Conservation (phyloP, 1,140 invertebrate genomes). For the Campoletis sonorensis region DNA sequence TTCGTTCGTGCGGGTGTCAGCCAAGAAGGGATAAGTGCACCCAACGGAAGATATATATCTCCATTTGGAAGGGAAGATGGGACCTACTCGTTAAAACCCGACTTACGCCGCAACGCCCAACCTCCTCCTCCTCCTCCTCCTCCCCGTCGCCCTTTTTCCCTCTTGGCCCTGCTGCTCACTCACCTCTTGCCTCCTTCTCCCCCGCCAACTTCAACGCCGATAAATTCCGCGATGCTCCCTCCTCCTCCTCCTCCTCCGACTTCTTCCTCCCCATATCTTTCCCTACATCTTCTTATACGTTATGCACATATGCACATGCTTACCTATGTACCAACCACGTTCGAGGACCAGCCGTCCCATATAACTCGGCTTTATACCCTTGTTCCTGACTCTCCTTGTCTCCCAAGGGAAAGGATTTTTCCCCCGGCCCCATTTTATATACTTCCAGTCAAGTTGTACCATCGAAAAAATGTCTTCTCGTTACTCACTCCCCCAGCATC, state of each 20-base stretch:
- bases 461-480: no score
- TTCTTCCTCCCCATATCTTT: slow-evolving; percentile 14
- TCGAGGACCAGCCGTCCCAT: not conserved
- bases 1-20: slow-evolving; percentile 73
- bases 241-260: not conserved
- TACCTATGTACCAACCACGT: not conserved
- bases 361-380: not conserved
- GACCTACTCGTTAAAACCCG: slow-evolving; percentile 72
- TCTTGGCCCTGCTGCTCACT: not conserved
- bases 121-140: no score
- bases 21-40: slow-evolving; percentile 74
- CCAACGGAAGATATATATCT: slow-evolving; percentile 74
- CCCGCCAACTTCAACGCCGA: slow-evolving; percentile 24
- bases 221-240: slow-evolving; percentile 4
- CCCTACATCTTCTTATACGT: slow-evolving; percentile 17
- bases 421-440: no score
- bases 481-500: no score
- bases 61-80: slow-evolving; percentile 71
- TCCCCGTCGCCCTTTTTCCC: no score
- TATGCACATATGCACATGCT: slow-evolving; percentile 10
- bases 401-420: not conserved
- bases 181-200: not conserved
- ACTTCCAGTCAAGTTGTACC: no score
- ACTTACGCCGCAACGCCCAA: slow-evolving; percentile 60
- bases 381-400: not conserved